These are phyloP conservation scores for Malacoraja senta DNA, from an alignment of 2,797 vertebrate species.

Conservation along the genomic window DNA sequence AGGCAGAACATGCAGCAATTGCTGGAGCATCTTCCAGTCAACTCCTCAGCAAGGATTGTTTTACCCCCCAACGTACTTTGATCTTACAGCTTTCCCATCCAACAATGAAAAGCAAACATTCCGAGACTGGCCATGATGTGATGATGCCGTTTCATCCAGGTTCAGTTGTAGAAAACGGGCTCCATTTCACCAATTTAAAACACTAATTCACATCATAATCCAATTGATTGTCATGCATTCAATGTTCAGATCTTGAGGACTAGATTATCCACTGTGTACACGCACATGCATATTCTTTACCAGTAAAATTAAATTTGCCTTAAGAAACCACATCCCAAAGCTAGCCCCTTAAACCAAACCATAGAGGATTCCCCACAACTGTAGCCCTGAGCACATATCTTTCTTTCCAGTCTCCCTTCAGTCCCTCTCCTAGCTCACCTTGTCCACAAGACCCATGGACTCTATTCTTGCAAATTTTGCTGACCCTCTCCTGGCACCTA, in stretches of 20 bases:
- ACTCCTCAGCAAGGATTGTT: not conserved
- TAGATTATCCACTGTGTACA: not conserved
- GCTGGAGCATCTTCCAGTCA: not conserved
- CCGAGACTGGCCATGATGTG: not conserved
- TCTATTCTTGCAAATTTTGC: no score
- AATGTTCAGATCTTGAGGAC: not conserved
- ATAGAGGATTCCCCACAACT: no score
- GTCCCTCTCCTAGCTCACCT: no score
- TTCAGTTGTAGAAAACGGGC: not conserved
- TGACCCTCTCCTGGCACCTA: no score
- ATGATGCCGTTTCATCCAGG: not conserved
- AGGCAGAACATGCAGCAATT: not conserved
- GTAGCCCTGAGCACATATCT: no score
- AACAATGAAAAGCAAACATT: not conserved
- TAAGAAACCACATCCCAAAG: no score
- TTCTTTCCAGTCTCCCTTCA: no score
- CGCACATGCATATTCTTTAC: no score
- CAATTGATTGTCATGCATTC: not conserved
- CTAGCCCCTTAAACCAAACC: no score
- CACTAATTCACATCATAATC: not conserved
- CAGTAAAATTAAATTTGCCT: no score
- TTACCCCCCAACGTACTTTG: not conserved
- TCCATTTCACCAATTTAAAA: not conserved
- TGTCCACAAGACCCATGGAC: no score
- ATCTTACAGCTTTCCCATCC: not conserved